Percentiles rank a stretch among this genome's conserved stretches.
Conservation (phyloP, 2,888 invertebrate genomes). For the Nemoura dubitans region DNA sequence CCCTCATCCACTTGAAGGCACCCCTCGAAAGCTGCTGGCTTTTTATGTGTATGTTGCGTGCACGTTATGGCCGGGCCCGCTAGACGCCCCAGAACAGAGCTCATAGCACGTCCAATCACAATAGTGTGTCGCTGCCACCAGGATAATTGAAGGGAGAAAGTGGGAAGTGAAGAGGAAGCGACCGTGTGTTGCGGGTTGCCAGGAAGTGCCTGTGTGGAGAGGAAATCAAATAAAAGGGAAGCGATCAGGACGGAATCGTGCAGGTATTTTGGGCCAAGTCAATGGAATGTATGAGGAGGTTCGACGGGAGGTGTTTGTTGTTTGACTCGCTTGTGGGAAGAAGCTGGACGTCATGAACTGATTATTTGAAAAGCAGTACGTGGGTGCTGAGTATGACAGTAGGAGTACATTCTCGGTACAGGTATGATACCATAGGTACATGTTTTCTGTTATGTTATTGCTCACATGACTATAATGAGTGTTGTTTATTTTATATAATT, state of each 20-base stretch:
- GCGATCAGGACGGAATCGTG: neutral
- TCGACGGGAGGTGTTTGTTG: no score
- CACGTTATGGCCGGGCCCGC: neutral
- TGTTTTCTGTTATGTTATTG: neutral
- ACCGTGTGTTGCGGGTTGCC: neutral
- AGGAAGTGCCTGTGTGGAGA: neutral
- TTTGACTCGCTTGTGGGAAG: neutral
- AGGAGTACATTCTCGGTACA: no score
- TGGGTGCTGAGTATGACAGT: no score
- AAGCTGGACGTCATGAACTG: neutral
- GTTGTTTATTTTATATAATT: neutral
- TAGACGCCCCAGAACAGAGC: neutral
- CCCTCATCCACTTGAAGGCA: conserved; percentile 41
- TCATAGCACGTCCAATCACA: conserved; percentile 32
- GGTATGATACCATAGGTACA: no score
- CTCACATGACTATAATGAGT: neutral
- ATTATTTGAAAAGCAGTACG: neutral
- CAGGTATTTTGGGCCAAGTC: neutral
- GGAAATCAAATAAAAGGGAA: neutral
- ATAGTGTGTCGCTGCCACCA: neutral
- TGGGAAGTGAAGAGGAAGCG: neutral
- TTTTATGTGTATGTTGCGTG: conserved; percentile 42
- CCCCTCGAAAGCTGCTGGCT: conserved; percentile 41
- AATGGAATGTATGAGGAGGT: no score
- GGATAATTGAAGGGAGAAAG: conserved; percentile 1